Conservation (phyloP, 2,888 invertebrate species). For the Eristalis tenax region DNA sequence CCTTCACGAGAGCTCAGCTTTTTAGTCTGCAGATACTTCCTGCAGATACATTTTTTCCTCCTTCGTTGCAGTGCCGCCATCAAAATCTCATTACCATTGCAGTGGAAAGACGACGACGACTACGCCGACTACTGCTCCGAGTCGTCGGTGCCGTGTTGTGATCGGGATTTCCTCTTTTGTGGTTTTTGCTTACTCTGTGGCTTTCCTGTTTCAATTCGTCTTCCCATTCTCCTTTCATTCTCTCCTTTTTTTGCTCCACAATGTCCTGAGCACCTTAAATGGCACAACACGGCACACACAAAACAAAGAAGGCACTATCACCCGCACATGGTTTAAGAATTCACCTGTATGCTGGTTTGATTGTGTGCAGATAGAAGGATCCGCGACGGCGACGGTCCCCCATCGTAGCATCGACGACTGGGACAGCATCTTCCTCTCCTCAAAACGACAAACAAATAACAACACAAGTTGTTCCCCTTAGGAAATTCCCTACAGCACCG, state of each 20-base stretch:
- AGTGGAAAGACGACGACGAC: constrained; percentile 33
- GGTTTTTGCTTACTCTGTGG: constrained; percentile 47
- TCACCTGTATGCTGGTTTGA: constrained; percentile 63
- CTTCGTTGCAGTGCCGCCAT: constrained; percentile 29
- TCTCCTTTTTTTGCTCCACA: not conserved
- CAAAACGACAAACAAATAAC: constrained; percentile 5
- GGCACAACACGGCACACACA: not conserved
- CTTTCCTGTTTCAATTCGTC: constrained; percentile 56
- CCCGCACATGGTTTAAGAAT: constrained; percentile 70
- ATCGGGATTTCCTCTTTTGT: constrained; percentile 39
- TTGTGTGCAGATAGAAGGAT: constrained; percentile 60
- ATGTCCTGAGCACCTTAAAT: constrained; percentile 27
- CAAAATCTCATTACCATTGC: constrained; percentile 71
- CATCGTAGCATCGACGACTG: not conserved
- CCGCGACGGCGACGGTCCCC: constrained; percentile 44
- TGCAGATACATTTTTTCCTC: constrained; percentile 25
- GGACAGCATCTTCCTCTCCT: too few species aligned
- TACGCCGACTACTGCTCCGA: too few species aligned
- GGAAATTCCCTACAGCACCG: constrained; percentile 12
- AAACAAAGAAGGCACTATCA: constrained; percentile 40
- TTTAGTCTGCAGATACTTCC: constrained; percentile 47
- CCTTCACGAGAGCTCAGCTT: constrained; percentile 23
- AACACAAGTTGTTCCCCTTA: constrained; percentile 11
- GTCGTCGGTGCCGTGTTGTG: constrained; percentile 7
- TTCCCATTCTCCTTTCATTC: not conserved